Conservation (phyloP, 2,888 invertebrate species). For the Polymixis lichenea region DNA sequence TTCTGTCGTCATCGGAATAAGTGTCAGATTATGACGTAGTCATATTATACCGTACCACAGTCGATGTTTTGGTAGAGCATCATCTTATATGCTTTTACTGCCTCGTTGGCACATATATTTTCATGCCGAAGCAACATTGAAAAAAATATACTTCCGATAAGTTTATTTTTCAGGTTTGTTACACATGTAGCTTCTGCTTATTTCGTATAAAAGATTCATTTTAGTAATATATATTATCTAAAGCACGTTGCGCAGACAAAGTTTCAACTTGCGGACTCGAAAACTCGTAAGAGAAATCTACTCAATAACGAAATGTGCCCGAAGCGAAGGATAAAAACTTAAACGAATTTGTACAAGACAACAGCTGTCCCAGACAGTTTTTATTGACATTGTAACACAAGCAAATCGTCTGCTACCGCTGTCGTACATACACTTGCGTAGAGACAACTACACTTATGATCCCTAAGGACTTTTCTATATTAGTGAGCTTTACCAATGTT, state of each 20-base stretch:
- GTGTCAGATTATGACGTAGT: slow-evolving; percentile 53
- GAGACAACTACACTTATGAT: slow-evolving; percentile 2
- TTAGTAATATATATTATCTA: slow-evolving; percentile 4
- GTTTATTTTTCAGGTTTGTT: background rate
- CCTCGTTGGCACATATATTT: background rate
- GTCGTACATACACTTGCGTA: background rate
- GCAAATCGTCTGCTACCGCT: slow-evolving; percentile 42
- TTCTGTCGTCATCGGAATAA: slow-evolving; percentile 52
- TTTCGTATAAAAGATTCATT: background rate
- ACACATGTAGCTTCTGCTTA: background rate
- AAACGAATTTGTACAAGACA: slow-evolving; percentile 59
- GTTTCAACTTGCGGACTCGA: slow-evolving; percentile 27
- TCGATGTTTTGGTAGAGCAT: slow-evolving; percentile 18
- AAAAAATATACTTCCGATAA: background rate
- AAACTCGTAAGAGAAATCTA: slow-evolving; percentile 47
- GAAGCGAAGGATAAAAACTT: slow-evolving; percentile 51
- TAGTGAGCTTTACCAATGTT: background rate
- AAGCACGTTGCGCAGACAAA: slow-evolving; percentile 17
- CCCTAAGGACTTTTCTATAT: background rate
- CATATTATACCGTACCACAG: slow-evolving; percentile 2
- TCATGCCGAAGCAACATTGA: background rate
- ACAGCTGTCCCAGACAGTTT: slow-evolving; percentile 55
- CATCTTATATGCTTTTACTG: slow-evolving; percentile 4
- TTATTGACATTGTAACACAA: slow-evolving; percentile 54
- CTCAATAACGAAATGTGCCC: slow-evolving; percentile 46